Evolutionary conservation across 2,113 vertebrate genomes (phyloP).

Genomic region (Dipodomys stephensi): DNA sequence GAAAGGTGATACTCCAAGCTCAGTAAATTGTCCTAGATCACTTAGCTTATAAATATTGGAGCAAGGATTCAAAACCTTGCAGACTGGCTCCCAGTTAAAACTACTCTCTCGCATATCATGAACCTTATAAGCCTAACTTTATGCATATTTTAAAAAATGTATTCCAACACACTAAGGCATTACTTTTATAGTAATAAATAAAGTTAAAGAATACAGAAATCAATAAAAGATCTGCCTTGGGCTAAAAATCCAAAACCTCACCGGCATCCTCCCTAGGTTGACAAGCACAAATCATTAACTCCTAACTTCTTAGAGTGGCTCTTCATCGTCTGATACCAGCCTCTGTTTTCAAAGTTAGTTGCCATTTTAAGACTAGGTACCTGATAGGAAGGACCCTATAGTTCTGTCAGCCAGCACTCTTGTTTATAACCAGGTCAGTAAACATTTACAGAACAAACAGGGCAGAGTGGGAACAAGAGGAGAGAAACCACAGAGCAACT

Average conservation of each 20-base stretch:
- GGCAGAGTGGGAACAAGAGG: not conserved
- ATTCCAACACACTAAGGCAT: slow-evolving; percentile 33
- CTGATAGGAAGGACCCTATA: not conserved
- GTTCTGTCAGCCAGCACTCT: not conserved
- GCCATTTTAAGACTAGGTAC: slow-evolving; percentile 10
- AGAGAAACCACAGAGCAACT: not conserved
- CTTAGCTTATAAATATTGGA: not conserved
- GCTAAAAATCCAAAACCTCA: slow-evolving; percentile 35
- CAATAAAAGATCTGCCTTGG: not conserved
- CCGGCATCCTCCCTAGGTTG: not conserved
- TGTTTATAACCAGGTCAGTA: slow-evolving; percentile 39
- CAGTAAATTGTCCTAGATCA: not conserved
- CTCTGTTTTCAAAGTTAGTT: slow-evolving; percentile 38
- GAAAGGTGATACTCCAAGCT: not conserved
- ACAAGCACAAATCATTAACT: not conserved
- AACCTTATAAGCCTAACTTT: slow-evolving; percentile 8
- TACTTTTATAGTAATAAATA: not conserved
- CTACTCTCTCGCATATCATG: not conserved
- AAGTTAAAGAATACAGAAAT: slow-evolving; percentile 33
- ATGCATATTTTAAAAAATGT: not conserved
- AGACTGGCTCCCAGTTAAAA: not conserved
- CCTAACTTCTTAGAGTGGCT: not conserved
- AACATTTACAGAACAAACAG: not conserved
- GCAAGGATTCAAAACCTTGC: not conserved
- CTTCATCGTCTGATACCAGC: slow-evolving; percentile 14